Base-by-base conservation (phyloP, 2,797 vertebrate species). In the Xerus rutilus region DNA sequence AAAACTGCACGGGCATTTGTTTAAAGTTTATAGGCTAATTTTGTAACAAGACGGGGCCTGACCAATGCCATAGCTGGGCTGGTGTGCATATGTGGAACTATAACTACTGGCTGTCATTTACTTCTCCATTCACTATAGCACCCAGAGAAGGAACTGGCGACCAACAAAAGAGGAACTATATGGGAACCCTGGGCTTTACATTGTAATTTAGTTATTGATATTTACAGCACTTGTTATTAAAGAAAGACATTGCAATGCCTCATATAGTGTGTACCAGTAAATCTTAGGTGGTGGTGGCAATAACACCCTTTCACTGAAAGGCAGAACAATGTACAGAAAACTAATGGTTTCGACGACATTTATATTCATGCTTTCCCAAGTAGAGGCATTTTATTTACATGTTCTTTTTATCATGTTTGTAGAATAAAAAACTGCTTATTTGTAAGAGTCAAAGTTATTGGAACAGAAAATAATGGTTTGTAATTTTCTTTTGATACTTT, bases 351-450 rank as follows among this genome's bases (percentile, higher is more conserved):
- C 7, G 15, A 47, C 1, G 8, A 28, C 43, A 0, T 72, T 93
- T 85, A 12, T 90, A 39, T 32, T 81, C 25, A 17, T 32, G 17
- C 10, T 94, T 89, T 62, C 49, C 47, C 15, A 89, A 86, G 21
- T 12, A 57, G 13, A 52, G 23, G 1, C 88, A 72, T 92, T 93
- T 95, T 76, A 86, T 86, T 93, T 95, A 88, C 77, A 86, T 17
- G 5, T 67, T 62, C 20, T 67, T 69, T 83, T 78, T 78, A 25
- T 28, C 25, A 6, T 77, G 15, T 59, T 69, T 85, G 4, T 67
- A 54, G 32, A 90, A 81, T 35, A 30, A 21, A 70, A 70, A 86
- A 85, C 28, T 57, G 5, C 35, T 74, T 15, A 77, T 73, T 72
- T 72, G 17, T 86, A 72, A 69, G 52, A 69, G 47, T 30, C 23